Base-by-base conservation (phyloP, 2,113 vertebrate species). In the Herpetotheres cachinnans region DNA sequence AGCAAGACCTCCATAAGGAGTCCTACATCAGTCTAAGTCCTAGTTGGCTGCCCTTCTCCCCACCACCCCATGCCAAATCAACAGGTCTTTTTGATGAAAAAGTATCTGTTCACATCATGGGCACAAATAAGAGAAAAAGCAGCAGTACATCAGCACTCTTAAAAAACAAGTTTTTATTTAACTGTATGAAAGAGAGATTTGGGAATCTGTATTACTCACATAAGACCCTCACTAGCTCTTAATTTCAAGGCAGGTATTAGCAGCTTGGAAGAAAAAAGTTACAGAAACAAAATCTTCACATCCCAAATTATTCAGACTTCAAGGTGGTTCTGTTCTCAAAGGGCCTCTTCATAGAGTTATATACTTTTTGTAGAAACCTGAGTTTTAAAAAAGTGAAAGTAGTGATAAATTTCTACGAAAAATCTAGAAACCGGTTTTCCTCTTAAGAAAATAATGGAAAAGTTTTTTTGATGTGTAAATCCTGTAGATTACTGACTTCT, bases 141-240 rank as follows among this genome's bases (percentile, higher is more conserved):
- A 34, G 65, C 7, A 10, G 19, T 13, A 56, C 6, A 11, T 10
- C 16, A 58, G 25, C 46, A 66, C 14, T 42, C 26, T 11, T 3
- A 5, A 46, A 61, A 79, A 62, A 4, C 9, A 11, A 17, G 8
- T 11, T 73, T 54, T 61, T 49, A 34, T 30, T 30, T 70, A 36
- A 36, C 30, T 17, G 8, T 10, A 42, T 18, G 16, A 70, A 42
- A 27, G 1, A 46, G 4, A 59, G 18, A 83, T 89, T 49, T 30
- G 12, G 19, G 22, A 58, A 34, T 16, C 22, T 29, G 1, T 27
- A 40, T 40, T 52, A 52, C 5, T 36, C 5, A 36, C 0, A 0
- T 2, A 25, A 50, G 15, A 56, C 11, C 6, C 61, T 16, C 73
- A 25, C 34, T 32, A 55, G 20, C 25, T 15, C 29, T 52, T 50